A percentile compares a stretch with the other conserved stretches of the same genome.
Conservation (phyloP, 1,140 invertebrate species). For the Augochlora pura region DNA sequence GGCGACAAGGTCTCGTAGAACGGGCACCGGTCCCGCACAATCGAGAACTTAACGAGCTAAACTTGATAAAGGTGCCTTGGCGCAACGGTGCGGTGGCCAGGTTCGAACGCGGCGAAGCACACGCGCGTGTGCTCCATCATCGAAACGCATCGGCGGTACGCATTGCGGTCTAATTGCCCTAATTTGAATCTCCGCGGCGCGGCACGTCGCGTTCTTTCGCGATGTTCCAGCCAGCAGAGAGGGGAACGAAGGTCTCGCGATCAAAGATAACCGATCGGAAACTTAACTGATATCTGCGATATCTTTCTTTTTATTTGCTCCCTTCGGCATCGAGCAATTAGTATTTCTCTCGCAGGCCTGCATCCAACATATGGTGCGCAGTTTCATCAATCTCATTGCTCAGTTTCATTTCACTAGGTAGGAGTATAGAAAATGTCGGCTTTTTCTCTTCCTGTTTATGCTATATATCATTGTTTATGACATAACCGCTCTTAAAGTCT, state of each 20-base stretch:
- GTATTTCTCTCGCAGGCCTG: too few species aligned
- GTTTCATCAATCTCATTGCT: too few species aligned
- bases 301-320: too few species aligned
- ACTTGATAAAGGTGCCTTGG: slow-evolving; percentile 39
- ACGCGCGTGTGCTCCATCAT: slow-evolving; percentile 19
- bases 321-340: too few species aligned
- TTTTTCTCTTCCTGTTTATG: too few species aligned
- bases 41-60: slow-evolving; percentile 43
- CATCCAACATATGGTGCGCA: too few species aligned
- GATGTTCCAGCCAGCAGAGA: neutral
- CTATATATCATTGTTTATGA: too few species aligned
- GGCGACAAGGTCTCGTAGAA: neutral
- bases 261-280: neutral
- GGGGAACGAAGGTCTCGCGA: neutral
- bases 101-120: slow-evolving; percentile 19
- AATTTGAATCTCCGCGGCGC: slow-evolving; percentile 25
- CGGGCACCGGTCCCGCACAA: slow-evolving; percentile 33
- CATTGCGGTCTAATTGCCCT: slow-evolving; percentile 36
- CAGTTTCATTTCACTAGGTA: too few species aligned
- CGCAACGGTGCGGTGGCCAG: neutral
- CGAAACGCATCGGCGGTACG: slow-evolving; percentile 23
- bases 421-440: too few species aligned
- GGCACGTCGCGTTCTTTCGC: neutral
- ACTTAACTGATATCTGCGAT: too few species aligned
- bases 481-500: too few species aligned